These are phyloP conservation scores for Apodemus sylvaticus DNA, from an alignment of 2,113 vertebrate species.

Conservation along the genomic window DNA sequence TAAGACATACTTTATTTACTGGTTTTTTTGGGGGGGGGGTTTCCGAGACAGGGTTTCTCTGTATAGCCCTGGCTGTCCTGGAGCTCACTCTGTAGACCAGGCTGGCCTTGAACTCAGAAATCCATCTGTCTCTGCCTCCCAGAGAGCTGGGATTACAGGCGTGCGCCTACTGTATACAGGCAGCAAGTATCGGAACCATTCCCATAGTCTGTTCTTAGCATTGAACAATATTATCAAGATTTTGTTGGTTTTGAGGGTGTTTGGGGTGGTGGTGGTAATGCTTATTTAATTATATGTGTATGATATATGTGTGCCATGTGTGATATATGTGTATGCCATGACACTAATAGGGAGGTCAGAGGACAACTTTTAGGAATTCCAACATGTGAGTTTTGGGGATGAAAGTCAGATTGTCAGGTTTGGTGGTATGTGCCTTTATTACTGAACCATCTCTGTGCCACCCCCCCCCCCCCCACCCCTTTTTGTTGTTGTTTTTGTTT, in stretches of 20 bases:
- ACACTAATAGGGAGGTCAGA: background rate
- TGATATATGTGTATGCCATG: background rate
- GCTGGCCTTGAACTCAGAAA: no score
- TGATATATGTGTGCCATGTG: background rate
- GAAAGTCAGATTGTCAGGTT: background rate
- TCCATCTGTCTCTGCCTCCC: no score
- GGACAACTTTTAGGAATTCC: background rate
- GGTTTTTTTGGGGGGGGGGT: no score
- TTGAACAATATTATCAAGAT: background rate
- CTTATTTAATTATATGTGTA: background rate
- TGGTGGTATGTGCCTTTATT: background rate
- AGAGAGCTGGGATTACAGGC: no score
- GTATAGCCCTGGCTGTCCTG: no score
- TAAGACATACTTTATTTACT: background rate
- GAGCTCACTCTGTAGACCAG: no score
- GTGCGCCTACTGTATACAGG: background rate
- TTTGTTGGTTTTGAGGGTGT: background rate
- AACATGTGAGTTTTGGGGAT: background rate
- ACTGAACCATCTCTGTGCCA: no score
- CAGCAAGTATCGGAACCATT: background rate
- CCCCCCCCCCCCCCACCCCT: no score
- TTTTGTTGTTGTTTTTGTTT: background rate
- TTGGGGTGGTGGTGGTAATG: background rate
- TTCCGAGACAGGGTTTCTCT: no score
- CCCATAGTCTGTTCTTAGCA: constrained; percentile 19